Evolutionary conservation across 2,797 vertebrate species (phyloP), one percentile per base, ranked within the genome.

Genomic region (Steatocranus sp.): DNA sequence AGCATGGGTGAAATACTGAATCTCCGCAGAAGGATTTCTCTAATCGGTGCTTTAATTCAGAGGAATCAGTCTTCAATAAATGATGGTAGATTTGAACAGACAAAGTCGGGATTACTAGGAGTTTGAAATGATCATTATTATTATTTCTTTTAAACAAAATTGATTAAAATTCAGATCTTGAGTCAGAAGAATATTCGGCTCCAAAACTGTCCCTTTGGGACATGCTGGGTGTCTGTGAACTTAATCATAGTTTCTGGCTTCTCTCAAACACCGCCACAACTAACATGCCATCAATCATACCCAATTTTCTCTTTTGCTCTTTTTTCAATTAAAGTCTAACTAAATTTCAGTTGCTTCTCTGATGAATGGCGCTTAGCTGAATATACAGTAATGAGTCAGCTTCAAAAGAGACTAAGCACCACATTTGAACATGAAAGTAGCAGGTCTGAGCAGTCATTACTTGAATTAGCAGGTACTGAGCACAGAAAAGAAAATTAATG

Each of bases 51-150:
- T 74, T 80, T 82, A 79, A 84, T 88, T 86, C 46, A 38, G 32
- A 86, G 83, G 87, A 87, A 86, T 89, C 74, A 75, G 49, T 32
- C 58, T 84, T 17, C 56, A 86, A 89, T 83, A 73, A 83, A 83
- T 49, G 30, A 70, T 75, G 18, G 86, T 81, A 78, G 61, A 78
- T 79, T 78, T 51, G 38, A 86, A 82, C 76, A 76, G 38, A 80
- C 8, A 76, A 79, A 81, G 61, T 87, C n/a, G 38, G 48, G 36
- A 83, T 48, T 76, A 75, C 81, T 61, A 82, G 79, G 66, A 34
- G 36, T 85, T 81, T 86, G 81, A 80, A 84, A 88, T 79, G 2
- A 80, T 70, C n/a, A 68, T 68, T 10, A 17, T 68, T 17, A 27
- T 68, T 68, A 61, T 66, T 66, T 41, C 11, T 75, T 84, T 80